Conservation (phyloP, 2,888 invertebrate genomes). For the Drosophila picticornis region DNA sequence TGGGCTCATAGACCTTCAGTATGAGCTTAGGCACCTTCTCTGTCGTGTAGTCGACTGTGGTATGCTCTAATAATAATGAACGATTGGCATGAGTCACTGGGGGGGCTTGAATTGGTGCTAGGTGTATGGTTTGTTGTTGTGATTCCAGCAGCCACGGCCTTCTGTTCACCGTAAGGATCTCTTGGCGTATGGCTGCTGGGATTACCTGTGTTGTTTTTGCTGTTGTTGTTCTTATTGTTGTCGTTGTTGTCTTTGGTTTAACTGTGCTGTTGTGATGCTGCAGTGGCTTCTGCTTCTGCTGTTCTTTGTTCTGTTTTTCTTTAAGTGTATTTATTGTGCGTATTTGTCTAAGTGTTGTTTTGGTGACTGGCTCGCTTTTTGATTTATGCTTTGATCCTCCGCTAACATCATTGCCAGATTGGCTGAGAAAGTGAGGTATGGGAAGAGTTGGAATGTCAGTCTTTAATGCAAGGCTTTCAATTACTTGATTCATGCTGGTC, state of each 20-base stretch:
- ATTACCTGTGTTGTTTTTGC: slow-evolving; percentile 16
- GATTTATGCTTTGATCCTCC: slow-evolving; percentile 38
- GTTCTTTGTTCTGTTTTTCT: slow-evolving; percentile 17
- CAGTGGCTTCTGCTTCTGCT: not conserved
- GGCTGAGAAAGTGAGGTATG: slow-evolving; percentile 27
- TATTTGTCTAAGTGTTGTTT: slow-evolving; percentile 19
- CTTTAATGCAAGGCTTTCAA: slow-evolving; percentile 28
- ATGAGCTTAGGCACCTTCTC: slow-evolving; percentile 75
- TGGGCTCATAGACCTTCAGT: slow-evolving; percentile 73
- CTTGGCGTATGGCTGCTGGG: slow-evolving; percentile 31
- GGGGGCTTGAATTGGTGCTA: slow-evolving; percentile 51
- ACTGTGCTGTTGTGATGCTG: slow-evolving; percentile 15
- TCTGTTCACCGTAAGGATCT: slow-evolving; percentile 55
- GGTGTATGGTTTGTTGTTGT: slow-evolving; percentile 53
- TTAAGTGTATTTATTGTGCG: slow-evolving; percentile 15
- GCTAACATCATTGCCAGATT: slow-evolving; percentile 38
- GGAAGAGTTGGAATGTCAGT: slow-evolving; percentile 23
- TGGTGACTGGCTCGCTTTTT: slow-evolving; percentile 10
- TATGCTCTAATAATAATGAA: slow-evolving; percentile 49
- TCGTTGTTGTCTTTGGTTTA: slow-evolving; percentile 4
- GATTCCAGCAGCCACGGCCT: slow-evolving; percentile 62
- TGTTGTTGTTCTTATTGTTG: slow-evolving; percentile 17
- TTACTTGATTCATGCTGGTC: slow-evolving; percentile 31
- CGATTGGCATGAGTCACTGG: slow-evolving; percentile 76
- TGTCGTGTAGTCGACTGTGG: slow-evolving; percentile 29